Percentiles rank a stretch among this genome's conserved stretches.
phyloP scores from a whole-genome alignment of 2,113 vertebrate genomes.

The Pantherophis guttatus region DNA sequence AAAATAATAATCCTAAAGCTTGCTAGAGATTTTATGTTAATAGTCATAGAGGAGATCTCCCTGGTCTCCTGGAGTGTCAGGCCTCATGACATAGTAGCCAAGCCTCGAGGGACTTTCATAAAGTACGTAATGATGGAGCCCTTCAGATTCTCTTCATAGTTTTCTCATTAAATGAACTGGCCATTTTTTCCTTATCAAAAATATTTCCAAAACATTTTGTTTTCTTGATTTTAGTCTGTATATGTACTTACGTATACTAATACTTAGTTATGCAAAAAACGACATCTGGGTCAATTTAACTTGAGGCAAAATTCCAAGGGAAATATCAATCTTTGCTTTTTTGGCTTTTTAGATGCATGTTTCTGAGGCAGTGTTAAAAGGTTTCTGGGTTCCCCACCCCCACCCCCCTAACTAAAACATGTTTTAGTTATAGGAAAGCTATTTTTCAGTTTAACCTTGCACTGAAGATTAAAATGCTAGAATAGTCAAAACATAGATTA shows the following conservation, averaged over 20 bases:
- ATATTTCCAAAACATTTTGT: constrained; percentile 44
- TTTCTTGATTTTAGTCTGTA: constrained; percentile 26
- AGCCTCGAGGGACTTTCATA: not conserved
- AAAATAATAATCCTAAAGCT: no score
- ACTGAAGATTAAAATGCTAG: constrained; percentile 1
- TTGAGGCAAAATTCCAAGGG: constrained; percentile 30
- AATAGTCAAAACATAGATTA: constrained; percentile 14
- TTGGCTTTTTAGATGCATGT: constrained; percentile 30
- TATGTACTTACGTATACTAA: not conserved
- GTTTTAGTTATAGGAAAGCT: constrained; percentile 9
- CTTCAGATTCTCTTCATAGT: constrained; percentile 16
- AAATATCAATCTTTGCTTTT: constrained; percentile 31
- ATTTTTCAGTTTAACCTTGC: not conserved
- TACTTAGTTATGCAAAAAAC: not conserved
- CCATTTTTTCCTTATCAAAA: constrained; percentile 31
- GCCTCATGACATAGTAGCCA: not conserved
- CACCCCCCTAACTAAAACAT: not conserved
- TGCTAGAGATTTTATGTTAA: not conserved
- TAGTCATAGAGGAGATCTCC: not conserved
- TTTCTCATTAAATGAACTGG: constrained; percentile 41
- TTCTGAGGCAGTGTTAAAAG: constrained; percentile 34
- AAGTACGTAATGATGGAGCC: not conserved
- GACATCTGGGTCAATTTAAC: constrained; percentile 19
- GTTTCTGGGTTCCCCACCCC: constrained; percentile 10
- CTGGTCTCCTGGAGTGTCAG: not conserved